phyloP scores from a whole-genome alignment of 2,113 vertebrate species.

The Tinamus guttatus region DNA sequence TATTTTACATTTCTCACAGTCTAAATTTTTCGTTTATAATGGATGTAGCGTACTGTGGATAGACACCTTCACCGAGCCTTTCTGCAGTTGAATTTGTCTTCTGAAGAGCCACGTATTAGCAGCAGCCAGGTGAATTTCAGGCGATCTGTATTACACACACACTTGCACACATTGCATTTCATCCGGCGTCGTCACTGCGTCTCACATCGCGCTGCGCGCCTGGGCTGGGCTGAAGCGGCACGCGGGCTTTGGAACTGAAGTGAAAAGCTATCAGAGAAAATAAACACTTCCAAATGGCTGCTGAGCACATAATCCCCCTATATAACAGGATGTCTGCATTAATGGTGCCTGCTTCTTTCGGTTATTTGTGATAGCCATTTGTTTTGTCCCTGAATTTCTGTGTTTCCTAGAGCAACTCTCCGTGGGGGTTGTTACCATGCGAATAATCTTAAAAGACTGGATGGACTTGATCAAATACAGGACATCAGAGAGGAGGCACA shows the following conservation, averaged over 20 bases:
- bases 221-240: not conserved
- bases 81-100: not conserved
- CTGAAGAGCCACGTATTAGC: not conserved
- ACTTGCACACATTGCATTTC: accelerated
- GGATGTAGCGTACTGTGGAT: not conserved
- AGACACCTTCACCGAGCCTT: not conserved
- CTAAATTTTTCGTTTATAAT: not conserved
- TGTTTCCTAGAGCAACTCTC: slow-evolving; percentile 22
- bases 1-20: not conserved
- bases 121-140: not conserved
- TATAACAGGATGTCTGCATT: slow-evolving; percentile 3
- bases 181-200: accelerated
- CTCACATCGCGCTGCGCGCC: accelerated
- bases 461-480: not conserved
- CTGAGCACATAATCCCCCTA: not conserved
- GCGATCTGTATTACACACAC: not conserved
- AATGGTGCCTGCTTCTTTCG: not conserved
- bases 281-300: slow-evolving; percentile 18
- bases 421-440: not conserved
- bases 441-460: slow-evolving; percentile 1
- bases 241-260: not conserved
- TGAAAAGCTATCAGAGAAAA: slow-evolving; percentile 13
- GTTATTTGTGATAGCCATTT: slow-evolving; percentile 1
- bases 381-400: not conserved
- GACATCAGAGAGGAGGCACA: not conserved